Conservation (phyloP, 2,888 invertebrate genomes). For the Lithodes maja region DNA sequence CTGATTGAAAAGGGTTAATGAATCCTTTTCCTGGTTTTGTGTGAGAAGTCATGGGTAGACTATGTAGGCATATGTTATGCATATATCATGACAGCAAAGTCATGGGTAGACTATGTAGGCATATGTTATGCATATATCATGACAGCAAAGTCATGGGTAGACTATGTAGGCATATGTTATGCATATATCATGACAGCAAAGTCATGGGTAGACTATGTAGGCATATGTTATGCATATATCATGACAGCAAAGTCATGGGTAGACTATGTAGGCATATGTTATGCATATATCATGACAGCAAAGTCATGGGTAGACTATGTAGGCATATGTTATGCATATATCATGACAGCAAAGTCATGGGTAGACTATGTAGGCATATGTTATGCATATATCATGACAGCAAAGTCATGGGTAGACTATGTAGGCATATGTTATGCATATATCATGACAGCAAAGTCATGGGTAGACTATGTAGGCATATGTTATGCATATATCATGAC, state of each 20-base stretch:
- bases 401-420: not conserved
- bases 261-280: not conserved
- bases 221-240: not conserved
- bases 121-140: not conserved
- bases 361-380: not conserved
- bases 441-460: not conserved
- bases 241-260: not conserved
- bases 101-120: not conserved
- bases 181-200: not conserved
- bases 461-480: not conserved
- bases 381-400: not conserved
- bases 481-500: not conserved
- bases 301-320: not conserved
- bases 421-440: not conserved
- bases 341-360: not conserved
- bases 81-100: not conserved
- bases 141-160: not conserved
- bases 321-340: not conserved
- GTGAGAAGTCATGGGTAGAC: not conserved
- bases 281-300: not conserved
- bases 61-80: not conserved
- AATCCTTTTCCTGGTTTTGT: not conserved
- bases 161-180: not conserved
- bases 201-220: not conserved
- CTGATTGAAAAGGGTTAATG: conserved; percentile 1